phyloP scores from a whole-genome alignment of 2,113 vertebrate species.

The human region DNA sequence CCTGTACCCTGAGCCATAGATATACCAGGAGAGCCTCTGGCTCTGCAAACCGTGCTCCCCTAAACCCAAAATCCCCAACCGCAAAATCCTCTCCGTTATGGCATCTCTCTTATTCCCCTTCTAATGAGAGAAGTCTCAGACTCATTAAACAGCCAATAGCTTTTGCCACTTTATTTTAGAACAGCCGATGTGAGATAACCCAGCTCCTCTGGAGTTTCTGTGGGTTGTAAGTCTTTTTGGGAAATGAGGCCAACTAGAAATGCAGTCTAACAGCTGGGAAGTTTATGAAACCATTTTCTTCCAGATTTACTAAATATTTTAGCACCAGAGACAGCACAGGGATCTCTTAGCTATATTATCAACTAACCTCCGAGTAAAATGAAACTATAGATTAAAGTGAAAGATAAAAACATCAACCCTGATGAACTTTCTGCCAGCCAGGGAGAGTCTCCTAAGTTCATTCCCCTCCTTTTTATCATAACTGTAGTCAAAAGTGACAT shows the following conservation, averaged over 20 bases:
- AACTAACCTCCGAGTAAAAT: background rate
- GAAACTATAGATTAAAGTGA: accelerated
- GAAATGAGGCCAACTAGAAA: background rate
- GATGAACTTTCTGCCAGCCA: background rate
- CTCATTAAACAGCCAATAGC: accelerated
- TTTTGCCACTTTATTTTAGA: background rate
- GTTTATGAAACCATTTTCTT: background rate
- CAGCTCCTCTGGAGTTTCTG: background rate
- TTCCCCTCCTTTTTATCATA: background rate
- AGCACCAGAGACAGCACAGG: background rate
- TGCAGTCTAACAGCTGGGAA: background rate
- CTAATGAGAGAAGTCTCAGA: background rate
- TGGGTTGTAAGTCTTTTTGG: background rate
- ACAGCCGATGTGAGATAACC: accelerated
- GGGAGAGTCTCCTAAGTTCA: background rate
- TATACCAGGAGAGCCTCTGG: background rate
- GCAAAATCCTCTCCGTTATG: background rate
- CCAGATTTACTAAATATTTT: background rate
- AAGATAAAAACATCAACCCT: background rate
- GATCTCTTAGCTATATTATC: accelerated
- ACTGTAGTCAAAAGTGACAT: background rate
- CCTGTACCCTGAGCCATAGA: no score
- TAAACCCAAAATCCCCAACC: background rate
- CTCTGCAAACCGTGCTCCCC: accelerated
- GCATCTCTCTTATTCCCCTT: background rate